A percentile compares a stretch with the other conserved stretches of the same genome.
Evolutionary conservation across 2,797 vertebrate species (phyloP).

Genomic region (Schizopygopsis malacanthus): DNA sequence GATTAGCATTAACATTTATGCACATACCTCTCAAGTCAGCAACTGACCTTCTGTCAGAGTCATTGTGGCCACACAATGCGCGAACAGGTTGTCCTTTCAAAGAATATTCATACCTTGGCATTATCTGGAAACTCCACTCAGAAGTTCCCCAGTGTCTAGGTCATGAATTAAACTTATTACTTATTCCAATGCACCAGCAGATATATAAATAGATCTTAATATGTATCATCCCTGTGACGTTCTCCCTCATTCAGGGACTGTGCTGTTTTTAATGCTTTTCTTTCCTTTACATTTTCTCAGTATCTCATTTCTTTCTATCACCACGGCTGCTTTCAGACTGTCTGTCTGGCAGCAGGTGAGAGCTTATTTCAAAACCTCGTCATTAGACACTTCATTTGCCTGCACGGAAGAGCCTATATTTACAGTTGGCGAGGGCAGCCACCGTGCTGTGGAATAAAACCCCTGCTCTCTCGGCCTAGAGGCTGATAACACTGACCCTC

Average conservation of each 20-base stretch:
- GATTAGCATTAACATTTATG: conserved; percentile 46
- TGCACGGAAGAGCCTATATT: conserved; percentile 52
- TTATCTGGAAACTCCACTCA: conserved; percentile 22
- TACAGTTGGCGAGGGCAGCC: conserved; percentile 34
- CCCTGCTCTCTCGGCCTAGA: conserved; percentile 16
- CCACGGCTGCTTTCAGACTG: conserved; percentile 11
- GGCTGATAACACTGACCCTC: conserved; percentile 47
- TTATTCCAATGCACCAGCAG: conserved; percentile 17
- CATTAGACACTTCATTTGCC: conserved; percentile 57
- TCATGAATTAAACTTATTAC: conserved; percentile 16
- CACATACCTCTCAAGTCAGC: conserved; percentile 29
- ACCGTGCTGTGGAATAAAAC: conserved; percentile 12
- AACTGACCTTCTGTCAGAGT: conserved; percentile 34
- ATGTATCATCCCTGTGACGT: not conserved
- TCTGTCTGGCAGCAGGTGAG: conserved; percentile 15
- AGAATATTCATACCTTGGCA: conserved; percentile 31
- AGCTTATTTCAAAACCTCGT: conserved; percentile 44
- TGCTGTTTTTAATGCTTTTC: conserved; percentile 13
- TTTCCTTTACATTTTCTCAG: conserved; percentile 7
- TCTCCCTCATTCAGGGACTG: not conserved
- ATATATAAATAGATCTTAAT: conserved; percentile 15
- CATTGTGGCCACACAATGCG: conserved; percentile 18
- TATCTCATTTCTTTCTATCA: conserved; percentile 13
- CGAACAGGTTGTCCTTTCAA: conserved; percentile 13
- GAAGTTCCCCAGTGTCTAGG: conserved; percentile 32